These are phyloP conservation scores for Neotoxoptera formosana DNA, from an alignment of 1,140 invertebrate genomes.

Conservation along the genomic window DNA sequence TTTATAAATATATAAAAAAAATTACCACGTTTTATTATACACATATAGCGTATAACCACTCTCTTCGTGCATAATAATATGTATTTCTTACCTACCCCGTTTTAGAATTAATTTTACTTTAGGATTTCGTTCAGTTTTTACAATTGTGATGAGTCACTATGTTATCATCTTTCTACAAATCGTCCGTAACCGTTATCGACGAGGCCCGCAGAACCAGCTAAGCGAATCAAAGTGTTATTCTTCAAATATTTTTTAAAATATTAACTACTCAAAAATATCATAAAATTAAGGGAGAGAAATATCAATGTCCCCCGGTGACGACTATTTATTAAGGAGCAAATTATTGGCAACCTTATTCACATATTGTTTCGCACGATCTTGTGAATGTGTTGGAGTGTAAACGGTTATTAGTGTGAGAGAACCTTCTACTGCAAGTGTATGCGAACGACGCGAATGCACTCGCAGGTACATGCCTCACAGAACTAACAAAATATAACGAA, in stretches of 20 bases:
- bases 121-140: background rate
- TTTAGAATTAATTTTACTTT: background rate
- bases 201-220: background rate
- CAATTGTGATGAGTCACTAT: background rate
- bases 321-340: no score
- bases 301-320: no score
- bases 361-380: no score
- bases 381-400: no score
- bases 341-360: no score
- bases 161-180: no score
- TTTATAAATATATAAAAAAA: background rate
- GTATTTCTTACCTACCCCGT: background rate
- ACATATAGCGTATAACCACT: background rate
- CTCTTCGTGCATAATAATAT: background rate
- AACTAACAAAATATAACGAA: no score
- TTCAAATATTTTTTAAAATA: background rate
- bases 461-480: no score
- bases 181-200: background rate
- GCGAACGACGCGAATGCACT: no score
- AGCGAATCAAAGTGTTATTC: background rate
- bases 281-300: background rate
- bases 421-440: no score
- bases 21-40: background rate
- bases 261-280: background rate
- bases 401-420: no score